phyloP scores from a whole-genome alignment of 2,888 invertebrate genomes.

The Sphaerophoria taeniata region DNA sequence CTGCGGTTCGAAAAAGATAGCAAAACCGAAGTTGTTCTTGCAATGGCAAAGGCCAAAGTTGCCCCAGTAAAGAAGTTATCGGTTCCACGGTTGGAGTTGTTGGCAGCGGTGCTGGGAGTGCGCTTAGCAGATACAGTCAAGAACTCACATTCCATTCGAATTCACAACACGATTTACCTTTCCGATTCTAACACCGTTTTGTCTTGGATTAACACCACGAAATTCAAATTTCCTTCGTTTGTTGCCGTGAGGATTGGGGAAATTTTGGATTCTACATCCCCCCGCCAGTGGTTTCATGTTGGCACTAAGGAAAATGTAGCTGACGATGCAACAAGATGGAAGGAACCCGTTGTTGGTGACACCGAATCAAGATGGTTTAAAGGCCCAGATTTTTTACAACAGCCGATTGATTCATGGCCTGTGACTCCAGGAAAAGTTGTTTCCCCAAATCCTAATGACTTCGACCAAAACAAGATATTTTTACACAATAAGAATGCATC shows the following conservation, averaged over 20 bases:
- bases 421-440: neutral
- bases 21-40: neutral
- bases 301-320: conserved; percentile 24
- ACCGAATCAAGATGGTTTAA: conserved; percentile 25
- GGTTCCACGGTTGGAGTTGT: conserved; percentile 4
- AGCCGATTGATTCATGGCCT: conserved; percentile 1
- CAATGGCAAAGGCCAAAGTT: conserved; percentile 3
- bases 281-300: conserved; percentile 31
- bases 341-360: conserved; percentile 17
- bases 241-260: conserved; percentile 26
- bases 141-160: neutral
- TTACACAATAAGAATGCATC: no score
- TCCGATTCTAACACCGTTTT: conserved; percentile 14
- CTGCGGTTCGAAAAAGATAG: neutral
- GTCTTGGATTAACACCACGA: neutral
- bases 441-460: no score
- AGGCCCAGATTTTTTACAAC: conserved; percentile 17
- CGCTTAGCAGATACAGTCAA: neutral
- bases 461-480: no score
- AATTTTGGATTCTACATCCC: conserved; percentile 29
- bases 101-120: conserved; percentile 16
- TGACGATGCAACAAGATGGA: conserved; percentile 42
- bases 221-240: conserved; percentile 20
- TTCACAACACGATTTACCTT: neutral
- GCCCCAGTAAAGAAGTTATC: conserved; percentile 23